Base-by-base conservation (phyloP, 2,888 invertebrate species). In the Keiferia lycopersicella region DNA sequence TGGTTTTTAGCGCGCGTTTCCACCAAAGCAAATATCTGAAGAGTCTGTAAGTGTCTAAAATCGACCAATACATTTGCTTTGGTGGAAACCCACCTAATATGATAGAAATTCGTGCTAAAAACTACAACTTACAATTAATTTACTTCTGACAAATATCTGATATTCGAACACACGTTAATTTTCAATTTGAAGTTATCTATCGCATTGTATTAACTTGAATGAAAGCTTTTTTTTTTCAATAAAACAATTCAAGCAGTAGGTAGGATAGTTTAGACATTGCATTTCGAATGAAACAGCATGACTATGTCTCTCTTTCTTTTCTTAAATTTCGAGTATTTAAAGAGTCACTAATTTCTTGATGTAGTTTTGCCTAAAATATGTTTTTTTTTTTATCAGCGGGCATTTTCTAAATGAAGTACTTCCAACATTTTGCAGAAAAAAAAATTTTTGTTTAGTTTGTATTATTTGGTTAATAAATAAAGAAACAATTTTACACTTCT, bases 121-220 rank as follows among this genome's bases (percentile, higher is more conserved):
- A 8, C 26, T 4, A 2, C 26, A 8, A 34, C 34, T 34, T 34
- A 34, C 8, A 16, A 16, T 6, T 45, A 45, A 16, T 45, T 6
- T 45, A 45, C 16, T 45, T 45, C 16, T 45, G 45, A 45, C 51
- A 22, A 56, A 34, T 26, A 26, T n/a, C 16, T 56, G 14, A 34
- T 2, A 34, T 34, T 34, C 30, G 14, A 56, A 56, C 26, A 56
- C 34, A 30, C 12, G 34, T 16, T 34, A 34, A 3, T 53, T 56
- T 56, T 67, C 65, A 48, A 62, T 66, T 67, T 39, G 65, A 60
- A 66, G 71, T 71, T 71, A 67, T 71, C 66, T 74, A 75, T 69
- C 34, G 75, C 74, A 71, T 72, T 66, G 67, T 69, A 72, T 71
- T 75, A 77, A 77, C 76, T 61, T 59, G 64, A 64, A 64, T 64